Evolutionary conservation across 2,797 vertebrate genomes (phyloP).

Genomic region (Chanos chanos): DNA sequence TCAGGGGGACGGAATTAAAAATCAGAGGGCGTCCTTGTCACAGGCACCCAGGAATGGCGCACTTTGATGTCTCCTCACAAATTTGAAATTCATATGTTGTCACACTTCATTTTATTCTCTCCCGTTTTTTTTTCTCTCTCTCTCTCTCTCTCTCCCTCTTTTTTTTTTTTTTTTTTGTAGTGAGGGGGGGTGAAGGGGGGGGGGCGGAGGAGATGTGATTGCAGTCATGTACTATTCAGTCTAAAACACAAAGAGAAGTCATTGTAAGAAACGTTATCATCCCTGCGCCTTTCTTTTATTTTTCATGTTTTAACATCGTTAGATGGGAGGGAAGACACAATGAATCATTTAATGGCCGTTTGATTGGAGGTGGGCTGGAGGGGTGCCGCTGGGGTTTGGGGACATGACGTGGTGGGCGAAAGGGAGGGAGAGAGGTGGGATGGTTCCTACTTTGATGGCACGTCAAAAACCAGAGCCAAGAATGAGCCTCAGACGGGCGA

Average conservation of each 20-base stretch:
- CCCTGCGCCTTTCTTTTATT: constrained; percentile 66
- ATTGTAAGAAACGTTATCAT: constrained; percentile 59
- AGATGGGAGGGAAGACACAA: constrained; percentile 59
- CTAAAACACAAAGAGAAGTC: constrained; percentile 51
- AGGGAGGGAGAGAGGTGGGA: constrained; percentile 19
- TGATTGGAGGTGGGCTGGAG: constrained; percentile 61
- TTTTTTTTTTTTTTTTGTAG: constrained; percentile 39
- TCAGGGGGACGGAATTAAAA: constrained; percentile 80
- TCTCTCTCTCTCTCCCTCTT: constrained; percentile 38
- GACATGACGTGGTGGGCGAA: constrained; percentile 9
- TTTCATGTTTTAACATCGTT: constrained; percentile 69
- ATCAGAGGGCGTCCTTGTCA: constrained; percentile 78
- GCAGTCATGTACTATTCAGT: constrained; percentile 72
- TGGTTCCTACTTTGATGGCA: constrained; percentile 66
- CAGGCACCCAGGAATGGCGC: constrained; percentile 70
- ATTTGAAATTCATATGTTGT: constrained; percentile 86
- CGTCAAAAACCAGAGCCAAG: constrained; percentile 60
- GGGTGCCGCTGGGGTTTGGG: constrained; percentile 12
- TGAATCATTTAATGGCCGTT: constrained; percentile 76
- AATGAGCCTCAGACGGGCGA: constrained; percentile 54
- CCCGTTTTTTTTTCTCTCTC: constrained; percentile 32
- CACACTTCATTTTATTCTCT: constrained; percentile 75
- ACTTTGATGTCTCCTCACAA: constrained; percentile 79
- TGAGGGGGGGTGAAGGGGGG: no score
- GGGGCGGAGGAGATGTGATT: constrained; percentile 43